Conservation (phyloP, 2,888 invertebrate species). For the Leistus spinibarbis region DNA sequence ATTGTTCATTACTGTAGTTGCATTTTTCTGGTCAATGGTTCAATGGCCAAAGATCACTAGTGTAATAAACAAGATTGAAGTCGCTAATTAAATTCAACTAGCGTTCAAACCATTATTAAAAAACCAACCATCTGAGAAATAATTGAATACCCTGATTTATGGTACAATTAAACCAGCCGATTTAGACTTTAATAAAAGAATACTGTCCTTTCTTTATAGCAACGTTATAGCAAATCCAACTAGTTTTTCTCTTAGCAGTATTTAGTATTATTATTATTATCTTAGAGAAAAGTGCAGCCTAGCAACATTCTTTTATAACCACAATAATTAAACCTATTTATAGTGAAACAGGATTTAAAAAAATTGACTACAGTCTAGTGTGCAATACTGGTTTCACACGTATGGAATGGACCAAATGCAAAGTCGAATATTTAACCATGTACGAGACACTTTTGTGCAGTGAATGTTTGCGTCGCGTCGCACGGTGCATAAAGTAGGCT, state of each 20-base stretch:
- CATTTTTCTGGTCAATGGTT: no score
- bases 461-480: background rate
- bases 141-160: background rate
- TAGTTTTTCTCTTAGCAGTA: background rate
- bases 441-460: conserved; percentile 11
- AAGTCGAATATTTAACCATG: conserved; percentile 33
- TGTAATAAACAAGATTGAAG: background rate
- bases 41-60: background rate
- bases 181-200: background rate
- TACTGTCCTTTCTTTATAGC: background rate
- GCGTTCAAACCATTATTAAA: background rate
- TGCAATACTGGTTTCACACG: conserved; percentile 3
- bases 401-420: background rate
- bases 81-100: background rate
- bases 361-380: background rate
- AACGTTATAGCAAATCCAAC: background rate
- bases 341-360: background rate
- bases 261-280: background rate
- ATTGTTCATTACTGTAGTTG: no score
- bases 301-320: no score
- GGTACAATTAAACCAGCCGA: background rate
- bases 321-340: no score
- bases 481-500: conserved; percentile 20
- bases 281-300: background rate
- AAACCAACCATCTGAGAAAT: background rate